A percentile compares a stretch with the other conserved stretches of the same genome.
These are phyloP conservation scores for Melanostigma gelatinosum DNA, from an alignment of 2,113 vertebrate genomes.

Conservation along the genomic window DNA sequence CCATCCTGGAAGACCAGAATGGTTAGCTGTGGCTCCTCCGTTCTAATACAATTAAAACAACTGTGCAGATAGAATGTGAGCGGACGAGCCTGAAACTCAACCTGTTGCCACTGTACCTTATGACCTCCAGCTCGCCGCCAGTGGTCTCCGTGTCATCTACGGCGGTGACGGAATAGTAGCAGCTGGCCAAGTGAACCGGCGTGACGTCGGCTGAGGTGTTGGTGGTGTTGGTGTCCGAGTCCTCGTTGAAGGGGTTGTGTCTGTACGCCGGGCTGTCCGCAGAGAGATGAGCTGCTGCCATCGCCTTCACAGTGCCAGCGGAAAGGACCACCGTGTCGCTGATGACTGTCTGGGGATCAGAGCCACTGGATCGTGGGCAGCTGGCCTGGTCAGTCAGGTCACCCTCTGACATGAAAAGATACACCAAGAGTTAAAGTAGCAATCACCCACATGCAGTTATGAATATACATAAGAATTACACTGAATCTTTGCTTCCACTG, in stretches of 20 bases:
- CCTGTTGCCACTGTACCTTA: slow-evolving; percentile 84
- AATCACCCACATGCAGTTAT: neutral
- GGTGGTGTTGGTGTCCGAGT: slow-evolving; percentile 81
- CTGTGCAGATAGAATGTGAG: neutral
- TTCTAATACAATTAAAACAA: neutral
- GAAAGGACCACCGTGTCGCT: slow-evolving; percentile 75
- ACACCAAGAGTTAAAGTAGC: slow-evolving; percentile 31
- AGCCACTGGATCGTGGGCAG: slow-evolving; percentile 86
- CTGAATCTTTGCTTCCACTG: slow-evolving; percentile 6
- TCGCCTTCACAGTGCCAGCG: slow-evolving; percentile 44
- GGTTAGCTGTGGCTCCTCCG: neutral
- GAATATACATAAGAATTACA: slow-evolving; percentile 46
- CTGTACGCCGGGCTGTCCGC: slow-evolving; percentile 88
- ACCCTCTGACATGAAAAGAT: slow-evolving; percentile 84
- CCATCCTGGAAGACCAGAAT: slow-evolving; percentile 82
- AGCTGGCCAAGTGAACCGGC: slow-evolving; percentile 83
- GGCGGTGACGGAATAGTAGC: slow-evolving; percentile 58
- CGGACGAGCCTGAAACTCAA: neutral
- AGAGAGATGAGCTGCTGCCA: slow-evolving; percentile 9
- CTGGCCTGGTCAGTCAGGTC: slow-evolving; percentile 93
- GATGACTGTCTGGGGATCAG: slow-evolving; percentile 83
- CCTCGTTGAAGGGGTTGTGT: slow-evolving; percentile 93
- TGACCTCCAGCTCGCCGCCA: slow-evolving; percentile 90
- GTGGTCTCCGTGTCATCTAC: slow-evolving; percentile 78
- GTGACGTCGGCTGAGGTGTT: slow-evolving; percentile 89